phyloP scores from a whole-genome alignment of 2,888 invertebrate species.

The Resseliella maxima region DNA sequence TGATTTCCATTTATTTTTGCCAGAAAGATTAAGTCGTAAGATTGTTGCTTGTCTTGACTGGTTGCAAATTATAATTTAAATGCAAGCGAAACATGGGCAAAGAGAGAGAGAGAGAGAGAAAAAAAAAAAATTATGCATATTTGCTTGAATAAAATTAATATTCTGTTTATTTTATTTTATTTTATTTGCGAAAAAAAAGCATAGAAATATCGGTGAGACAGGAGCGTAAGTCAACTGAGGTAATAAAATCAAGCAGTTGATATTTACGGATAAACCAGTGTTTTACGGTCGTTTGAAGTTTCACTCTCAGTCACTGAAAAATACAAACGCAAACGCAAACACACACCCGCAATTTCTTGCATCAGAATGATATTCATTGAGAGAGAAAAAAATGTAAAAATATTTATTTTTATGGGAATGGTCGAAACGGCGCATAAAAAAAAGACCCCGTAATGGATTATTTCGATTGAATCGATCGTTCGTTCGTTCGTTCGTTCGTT shows the following conservation, averaged over 20 bases:
- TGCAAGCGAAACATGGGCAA: no score
- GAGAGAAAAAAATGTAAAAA: no score
- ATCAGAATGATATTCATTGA: no score
- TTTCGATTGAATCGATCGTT: background rate
- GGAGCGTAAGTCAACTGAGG: constrained; percentile 5
- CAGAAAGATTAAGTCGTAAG: constrained; percentile 15
- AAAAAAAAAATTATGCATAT: background rate
- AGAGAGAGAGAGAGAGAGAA: no score
- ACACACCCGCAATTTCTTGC: no score
- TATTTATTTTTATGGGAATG: constrained; percentile 37
- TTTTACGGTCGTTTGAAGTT: constrained; percentile 8
- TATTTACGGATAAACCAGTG: background rate
- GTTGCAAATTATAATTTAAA: background rate
- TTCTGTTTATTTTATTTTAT: background rate
- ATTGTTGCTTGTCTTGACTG: background rate
- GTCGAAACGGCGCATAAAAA: background rate
- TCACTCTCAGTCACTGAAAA: background rate
- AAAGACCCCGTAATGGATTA: background rate
- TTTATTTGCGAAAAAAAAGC: background rate
- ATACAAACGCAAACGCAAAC: no score
- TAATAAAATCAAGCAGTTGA: background rate
- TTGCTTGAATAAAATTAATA: background rate
- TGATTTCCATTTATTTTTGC: constrained; percentile 3
- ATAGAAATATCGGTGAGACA: background rate
- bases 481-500: background rate